These are phyloP conservation scores for Neostethus bicornis DNA, from an alignment of 2,797 vertebrate genomes.

Conservation along the genomic window DNA sequence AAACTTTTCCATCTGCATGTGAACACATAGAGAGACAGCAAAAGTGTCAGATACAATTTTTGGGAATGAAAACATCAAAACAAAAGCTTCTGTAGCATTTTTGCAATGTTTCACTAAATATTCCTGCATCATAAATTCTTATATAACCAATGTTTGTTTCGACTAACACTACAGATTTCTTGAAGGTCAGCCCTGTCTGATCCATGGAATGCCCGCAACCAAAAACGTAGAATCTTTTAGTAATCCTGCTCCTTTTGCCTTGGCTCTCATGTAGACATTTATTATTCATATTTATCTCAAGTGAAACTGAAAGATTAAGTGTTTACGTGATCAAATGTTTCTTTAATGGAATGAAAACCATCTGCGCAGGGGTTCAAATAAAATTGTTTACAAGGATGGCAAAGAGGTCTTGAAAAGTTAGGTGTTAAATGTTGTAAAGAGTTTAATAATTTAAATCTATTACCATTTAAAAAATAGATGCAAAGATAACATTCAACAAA, in stretches of 20 bases:
- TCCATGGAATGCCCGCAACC: constrained; percentile 6
- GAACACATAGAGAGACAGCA: constrained; percentile 12
- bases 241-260: neutral
- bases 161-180: constrained; percentile 7
- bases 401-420: no score
- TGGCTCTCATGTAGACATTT: constrained; percentile 1
- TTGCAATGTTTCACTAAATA: neutral
- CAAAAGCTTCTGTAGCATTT: neutral
- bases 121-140: constrained; percentile 14
- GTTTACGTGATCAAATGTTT: no score
- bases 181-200: constrained; percentile 15
- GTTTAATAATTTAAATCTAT: no score
- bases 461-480: no score
- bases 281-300: constrained; percentile 4
- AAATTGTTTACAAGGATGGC: no score
- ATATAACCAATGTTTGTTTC: constrained; percentile 13
- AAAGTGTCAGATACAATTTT: neutral
- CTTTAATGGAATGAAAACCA: no score
- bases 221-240: neutral
- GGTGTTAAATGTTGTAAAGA: no score
- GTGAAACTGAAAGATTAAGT: neutral
- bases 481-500: no score
- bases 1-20: constrained; percentile 83
- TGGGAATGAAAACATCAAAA: neutral
- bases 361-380: no score